phyloP scores from a whole-genome alignment of 2,888 invertebrate species.

The Euspilapteryx auroguttella region DNA sequence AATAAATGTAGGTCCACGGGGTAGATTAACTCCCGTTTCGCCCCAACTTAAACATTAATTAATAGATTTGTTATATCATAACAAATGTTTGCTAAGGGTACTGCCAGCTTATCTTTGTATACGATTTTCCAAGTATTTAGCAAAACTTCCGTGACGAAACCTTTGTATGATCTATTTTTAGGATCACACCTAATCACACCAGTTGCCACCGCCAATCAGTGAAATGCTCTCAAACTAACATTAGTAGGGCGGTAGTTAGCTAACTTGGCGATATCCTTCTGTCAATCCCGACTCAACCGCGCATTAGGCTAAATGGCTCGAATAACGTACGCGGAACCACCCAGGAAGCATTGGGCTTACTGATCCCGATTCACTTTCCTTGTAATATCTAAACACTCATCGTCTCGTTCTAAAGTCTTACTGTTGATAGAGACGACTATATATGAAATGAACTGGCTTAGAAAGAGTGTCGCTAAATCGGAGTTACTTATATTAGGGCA shows the following conservation, averaged over 20 bases:
- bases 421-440: too few relatives aligned
- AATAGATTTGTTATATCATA: slow-evolving; percentile 20
- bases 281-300: slow-evolving; percentile 28
- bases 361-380: too few relatives aligned
- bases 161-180: too few relatives aligned
- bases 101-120: slow-evolving; percentile 7
- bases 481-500: too few relatives aligned
- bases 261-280: slow-evolving; percentile 44
- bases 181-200: too few relatives aligned
- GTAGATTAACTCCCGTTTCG: slow-evolving; percentile 26
- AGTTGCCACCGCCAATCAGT: background rate
- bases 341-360: too few relatives aligned
- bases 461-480: too few relatives aligned
- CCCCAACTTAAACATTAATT: slow-evolving; percentile 31
- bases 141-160: too few relatives aligned
- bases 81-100: too few relatives aligned
- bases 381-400: too few relatives aligned
- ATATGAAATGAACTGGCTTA: too few relatives aligned
- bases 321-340: slow-evolving; percentile 26
- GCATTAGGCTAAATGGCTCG: slow-evolving; percentile 56
- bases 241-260: slow-evolving; percentile 22
- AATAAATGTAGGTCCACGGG: slow-evolving; percentile 46
- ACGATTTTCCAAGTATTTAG: slow-evolving; percentile 1
- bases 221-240: slow-evolving; percentile 22
- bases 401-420: too few relatives aligned